Evolutionary conservation across 2,113 vertebrate genomes (phyloP), one percentile per base, ranked within the genome.

Genomic region (Perognathus longimembris): DNA sequence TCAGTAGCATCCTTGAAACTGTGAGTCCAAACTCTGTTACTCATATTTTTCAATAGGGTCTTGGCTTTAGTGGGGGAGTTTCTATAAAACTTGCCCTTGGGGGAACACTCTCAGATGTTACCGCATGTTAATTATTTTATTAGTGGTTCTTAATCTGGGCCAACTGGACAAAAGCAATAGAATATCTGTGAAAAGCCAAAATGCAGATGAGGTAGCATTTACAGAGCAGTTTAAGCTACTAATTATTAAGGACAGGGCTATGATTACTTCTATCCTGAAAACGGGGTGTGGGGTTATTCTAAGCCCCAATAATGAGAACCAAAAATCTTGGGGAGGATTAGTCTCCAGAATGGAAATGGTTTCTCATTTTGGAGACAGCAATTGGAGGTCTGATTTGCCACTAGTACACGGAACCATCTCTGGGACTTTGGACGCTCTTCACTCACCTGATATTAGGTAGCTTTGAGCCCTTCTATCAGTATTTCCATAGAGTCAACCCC

Each of bases 241-340:
- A 30, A 94, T 93, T 81, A 61, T 54, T n/a, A 42, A 90, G 36
- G 32, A 22, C 8, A 85, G 28, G 21, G 9, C 22, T 90, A 12
- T 83, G 87, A 66, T 92, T 95, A 88, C 67, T 76, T 93, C 75
- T 74, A 81, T 90, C 85, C 77, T 88, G 61, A 45, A 90, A 77
- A 70, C 34, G 14, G 26, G 50, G 14, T 12, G 59, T 26, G 11
- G 30, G 69, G 70, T 64, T 54, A 3, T 70, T 76, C 28, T 59
- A 34, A 34, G 28, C 64, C 9, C 7, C 14, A 26, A 86, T 79
- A 28, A 17, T 79, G 67, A 79, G 32, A 63, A 10, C 38, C 84
- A 14, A 66, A 90, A 71, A 69, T 32, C 34, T 76, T 45, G 50
- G 40, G 50, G 84, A 15, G 50, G 50, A 15, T 54, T 54, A n/a